A percentile compares a stretch with the other conserved stretches of the same genome.
Conservation (phyloP, 2,888 invertebrate genomes). For the Microctonus aethiopoides region DNA sequence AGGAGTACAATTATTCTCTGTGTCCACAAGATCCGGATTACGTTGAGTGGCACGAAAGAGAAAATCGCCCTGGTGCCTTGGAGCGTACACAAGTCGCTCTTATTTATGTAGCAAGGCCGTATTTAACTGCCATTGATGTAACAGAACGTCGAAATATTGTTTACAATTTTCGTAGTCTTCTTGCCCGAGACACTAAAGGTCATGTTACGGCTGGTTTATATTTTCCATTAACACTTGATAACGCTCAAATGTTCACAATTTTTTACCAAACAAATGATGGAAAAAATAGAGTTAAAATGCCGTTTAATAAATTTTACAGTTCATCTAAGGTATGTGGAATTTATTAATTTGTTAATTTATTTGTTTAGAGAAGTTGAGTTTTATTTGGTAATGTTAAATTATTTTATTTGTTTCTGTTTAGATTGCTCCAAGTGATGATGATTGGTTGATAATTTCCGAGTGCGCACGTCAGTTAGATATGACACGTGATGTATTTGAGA, state of each 20-base stretch:
- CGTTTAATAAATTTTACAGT: constrained; percentile 77
- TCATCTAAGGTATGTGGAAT: constrained; percentile 69
- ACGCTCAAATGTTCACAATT: constrained; percentile 73
- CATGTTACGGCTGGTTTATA: constrained; percentile 86
- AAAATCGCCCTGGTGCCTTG: constrained; percentile 73
- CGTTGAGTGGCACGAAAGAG: constrained; percentile 87
- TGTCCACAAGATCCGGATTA: constrained; percentile 78
- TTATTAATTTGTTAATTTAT: background rate
- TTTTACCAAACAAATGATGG: constrained; percentile 79
- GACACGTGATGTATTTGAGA: constrained; percentile 72
- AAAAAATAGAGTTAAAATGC: constrained; percentile 79
- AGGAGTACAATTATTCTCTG: constrained; percentile 86
- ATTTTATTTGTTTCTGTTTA: constrained; percentile 42
- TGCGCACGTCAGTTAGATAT: constrained; percentile 82
- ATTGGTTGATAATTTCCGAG: constrained; percentile 73
- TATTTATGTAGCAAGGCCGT: constrained; percentile 83
- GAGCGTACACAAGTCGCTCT: constrained; percentile 76
- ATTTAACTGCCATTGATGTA: constrained; percentile 83
- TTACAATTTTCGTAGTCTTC: constrained; percentile 84
- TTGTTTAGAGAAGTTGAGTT: background rate
- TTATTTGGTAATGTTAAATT: constrained; percentile 17
- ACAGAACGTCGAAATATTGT: constrained; percentile 90
- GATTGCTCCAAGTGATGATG: constrained; percentile 65
- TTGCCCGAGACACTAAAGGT: constrained; percentile 86
- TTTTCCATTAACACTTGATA: constrained; percentile 77